A percentile compares a stretch with the other conserved stretches of the same genome.
Conservation (phyloP, 2,797 vertebrate species). For the Emydoidea blandingii region DNA sequence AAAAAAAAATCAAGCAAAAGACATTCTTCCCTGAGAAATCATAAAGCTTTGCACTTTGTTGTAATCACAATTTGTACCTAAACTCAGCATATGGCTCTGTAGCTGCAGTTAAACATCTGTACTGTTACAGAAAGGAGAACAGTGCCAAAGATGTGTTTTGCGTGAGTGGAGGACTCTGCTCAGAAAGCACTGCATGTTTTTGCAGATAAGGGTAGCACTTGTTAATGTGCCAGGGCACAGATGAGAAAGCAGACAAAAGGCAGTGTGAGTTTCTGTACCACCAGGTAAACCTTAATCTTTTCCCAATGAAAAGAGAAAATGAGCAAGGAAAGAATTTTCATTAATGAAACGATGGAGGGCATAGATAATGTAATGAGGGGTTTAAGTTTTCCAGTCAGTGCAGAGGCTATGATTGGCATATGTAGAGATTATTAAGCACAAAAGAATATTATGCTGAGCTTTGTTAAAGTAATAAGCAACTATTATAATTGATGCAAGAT, state of each 20-base stretch:
- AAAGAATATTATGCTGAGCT: neutral
- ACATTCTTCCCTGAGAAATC: neutral
- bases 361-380: neutral
- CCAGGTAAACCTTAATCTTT: neutral
- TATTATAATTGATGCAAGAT: neutral
- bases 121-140: neutral
- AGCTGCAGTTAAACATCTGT: neutral
- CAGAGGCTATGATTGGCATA: neutral
- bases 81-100: neutral
- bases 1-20: neutral
- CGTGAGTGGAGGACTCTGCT: neutral
- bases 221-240: neutral
- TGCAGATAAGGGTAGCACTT: neutral
- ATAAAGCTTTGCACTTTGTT: neutral
- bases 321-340: neutral
- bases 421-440: neutral
- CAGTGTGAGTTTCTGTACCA: neutral
- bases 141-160: constrained; percentile 15
- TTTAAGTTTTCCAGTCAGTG: neutral
- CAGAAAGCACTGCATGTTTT: neutral
- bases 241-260: neutral
- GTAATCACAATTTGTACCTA: neutral
- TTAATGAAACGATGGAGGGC: neutral
- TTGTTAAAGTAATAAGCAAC: neutral
- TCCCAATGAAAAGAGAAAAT: neutral